Base-by-base conservation (phyloP, 2,113 vertebrate genomes). In the Heterotilapia buettikoferi region DNA sequence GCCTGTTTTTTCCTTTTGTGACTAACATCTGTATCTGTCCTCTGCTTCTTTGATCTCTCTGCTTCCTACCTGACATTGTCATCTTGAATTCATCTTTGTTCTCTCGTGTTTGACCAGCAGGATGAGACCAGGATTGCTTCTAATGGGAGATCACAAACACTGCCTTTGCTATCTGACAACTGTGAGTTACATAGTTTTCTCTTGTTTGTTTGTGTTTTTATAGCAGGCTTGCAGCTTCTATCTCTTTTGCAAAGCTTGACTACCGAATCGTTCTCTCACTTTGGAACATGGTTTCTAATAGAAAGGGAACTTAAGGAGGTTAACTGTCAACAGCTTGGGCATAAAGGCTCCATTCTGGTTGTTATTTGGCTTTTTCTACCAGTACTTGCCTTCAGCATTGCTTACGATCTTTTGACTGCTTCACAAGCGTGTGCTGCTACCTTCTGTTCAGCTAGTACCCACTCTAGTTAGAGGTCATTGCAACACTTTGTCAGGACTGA, bases 81-180 rank as follows among this genome's bases (percentile, higher is more conserved):
- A 45, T 24, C 19, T 83, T 66, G 82, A 13, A 45, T 83, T 84
- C 68, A 21, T 59, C 86, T 85, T 38, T 68, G 53, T 21, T 83
- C 36, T 10, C 29, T 82, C 85, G 40, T 84, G 66, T 90, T 68
- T 88, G 13, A 29, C 78, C 90, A 47, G 29, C 93, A 96, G 96
- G 95, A 96, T 9, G 95, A 96, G 83, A 90, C 71, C 26, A 83
- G 80, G 47, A 94, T 88, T 36, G 82, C 53, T 61, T 91, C 92
- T 11, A 93, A 95, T 33, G 93, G 93, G 84, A 82, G 83, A 86
- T 79, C 88, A 45, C 94, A 92, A 56, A 83, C 81, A 9, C 63
- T 88, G 47, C 81, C 89, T 68, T 71, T 86, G 47, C 81, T 91
- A 21, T 36, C 92, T 4, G 94, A 95, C 78, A 93, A 92, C 66